Conservation (phyloP, 2,888 invertebrate species). For the Luperina nickerlii region DNA sequence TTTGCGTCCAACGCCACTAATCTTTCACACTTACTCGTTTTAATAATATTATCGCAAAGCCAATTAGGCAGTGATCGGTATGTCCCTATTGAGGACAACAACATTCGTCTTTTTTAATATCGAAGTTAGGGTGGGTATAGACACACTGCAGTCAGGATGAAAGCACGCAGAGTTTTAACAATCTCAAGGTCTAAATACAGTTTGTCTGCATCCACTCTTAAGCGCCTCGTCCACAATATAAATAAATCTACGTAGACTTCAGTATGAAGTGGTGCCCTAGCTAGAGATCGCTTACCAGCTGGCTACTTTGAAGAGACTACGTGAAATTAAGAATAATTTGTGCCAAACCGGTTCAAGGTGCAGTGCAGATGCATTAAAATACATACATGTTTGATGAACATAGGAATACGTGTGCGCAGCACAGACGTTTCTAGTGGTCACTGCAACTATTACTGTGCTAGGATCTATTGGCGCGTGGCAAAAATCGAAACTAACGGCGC, state of each 20-base stretch:
- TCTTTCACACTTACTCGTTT: slow-evolving; percentile 38
- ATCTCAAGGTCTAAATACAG: neutral
- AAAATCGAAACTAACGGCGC: neutral
- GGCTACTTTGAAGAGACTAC: neutral
- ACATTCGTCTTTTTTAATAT: slow-evolving; percentile 46
- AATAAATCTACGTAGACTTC: neutral
- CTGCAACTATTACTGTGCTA: neutral
- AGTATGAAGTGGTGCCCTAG: neutral
- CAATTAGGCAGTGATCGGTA: slow-evolving; percentile 64
- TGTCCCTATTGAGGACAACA: slow-evolving; percentile 53
- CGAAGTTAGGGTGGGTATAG: slow-evolving; percentile 32
- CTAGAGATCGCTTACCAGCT: neutral
- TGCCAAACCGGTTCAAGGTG: neutral
- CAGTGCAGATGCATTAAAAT: neutral
- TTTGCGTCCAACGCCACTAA: slow-evolving; percentile 23
- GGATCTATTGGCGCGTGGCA: too few relatives aligned
- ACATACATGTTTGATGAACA: too few relatives aligned
- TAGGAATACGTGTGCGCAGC: too few relatives aligned
- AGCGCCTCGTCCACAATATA: slow-evolving; percentile 24
- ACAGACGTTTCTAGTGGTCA: neutral
- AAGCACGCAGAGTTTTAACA: neutral
- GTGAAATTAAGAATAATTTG: neutral
- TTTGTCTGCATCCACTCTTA: slow-evolving; percentile 19
- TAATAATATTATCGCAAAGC: slow-evolving; percentile 55
- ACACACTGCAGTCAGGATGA: slow-evolving; percentile 5